phyloP scores from a whole-genome alignment of 2,797 vertebrate genomes.

The Leucoraja ocellata region DNA sequence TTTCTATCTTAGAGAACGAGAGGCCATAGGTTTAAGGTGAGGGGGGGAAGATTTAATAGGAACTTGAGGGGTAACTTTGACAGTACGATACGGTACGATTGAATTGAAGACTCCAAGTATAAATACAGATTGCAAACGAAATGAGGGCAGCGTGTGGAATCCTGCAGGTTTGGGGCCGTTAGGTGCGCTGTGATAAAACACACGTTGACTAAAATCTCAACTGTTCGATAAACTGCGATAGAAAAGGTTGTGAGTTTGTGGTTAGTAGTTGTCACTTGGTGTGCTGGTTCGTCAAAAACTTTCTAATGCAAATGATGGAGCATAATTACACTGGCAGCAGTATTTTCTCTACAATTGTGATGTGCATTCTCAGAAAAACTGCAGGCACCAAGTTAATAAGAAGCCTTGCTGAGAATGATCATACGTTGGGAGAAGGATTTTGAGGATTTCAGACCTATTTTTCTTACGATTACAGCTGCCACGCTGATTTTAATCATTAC shows the following conservation, averaged over 20 bases:
- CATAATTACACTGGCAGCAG: not conserved
- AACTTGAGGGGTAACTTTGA: no score
- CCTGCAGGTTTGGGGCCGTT: no score
- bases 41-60: no score
- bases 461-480: not conserved
- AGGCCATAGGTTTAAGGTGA: no score
- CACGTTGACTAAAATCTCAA: not conserved
- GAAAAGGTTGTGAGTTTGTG: not conserved
- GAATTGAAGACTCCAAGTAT: no score
- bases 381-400: conserved; percentile 22
- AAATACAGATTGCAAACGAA: no score
- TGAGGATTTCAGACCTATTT: not conserved
- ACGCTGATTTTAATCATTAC: not conserved
- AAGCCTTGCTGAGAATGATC: not conserved
- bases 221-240: not conserved
- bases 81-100: no score
- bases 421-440: not conserved
- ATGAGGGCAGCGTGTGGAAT: no score
- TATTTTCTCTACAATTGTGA: not conserved
- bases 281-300: not conserved
- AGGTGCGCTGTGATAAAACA: no score
- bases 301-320: not conserved
- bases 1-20: no score
- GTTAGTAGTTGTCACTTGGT: not conserved
- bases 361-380: not conserved